Conservation (phyloP, 2,797 vertebrate genomes). For the Alca torda region DNA sequence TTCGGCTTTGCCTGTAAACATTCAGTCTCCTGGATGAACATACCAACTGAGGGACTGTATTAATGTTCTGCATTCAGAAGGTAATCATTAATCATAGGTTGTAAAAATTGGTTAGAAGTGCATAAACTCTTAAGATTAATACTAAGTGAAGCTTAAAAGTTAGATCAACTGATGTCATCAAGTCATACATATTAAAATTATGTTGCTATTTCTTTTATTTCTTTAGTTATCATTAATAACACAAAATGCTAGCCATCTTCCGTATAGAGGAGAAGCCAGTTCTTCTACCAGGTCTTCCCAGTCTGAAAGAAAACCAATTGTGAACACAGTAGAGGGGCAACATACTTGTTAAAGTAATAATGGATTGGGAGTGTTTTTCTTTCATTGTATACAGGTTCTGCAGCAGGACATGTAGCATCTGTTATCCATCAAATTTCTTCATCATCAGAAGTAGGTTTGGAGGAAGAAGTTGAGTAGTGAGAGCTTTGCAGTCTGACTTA, state of each 20-base stretch:
- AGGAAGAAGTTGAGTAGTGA: neutral
- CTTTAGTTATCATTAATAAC: neutral
- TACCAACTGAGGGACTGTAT: neutral
- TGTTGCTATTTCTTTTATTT: neutral
- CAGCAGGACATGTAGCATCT: neutral
- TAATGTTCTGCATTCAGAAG: neutral
- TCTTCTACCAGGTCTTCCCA: neutral
- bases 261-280: neutral
- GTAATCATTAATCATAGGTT: neutral
- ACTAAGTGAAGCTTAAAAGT: neutral
- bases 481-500: neutral
- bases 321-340: neutral
- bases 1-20: slow-evolving; percentile 56
- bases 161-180: neutral
- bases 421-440: neutral
- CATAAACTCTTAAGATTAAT: neutral
- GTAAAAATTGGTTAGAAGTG: neutral
- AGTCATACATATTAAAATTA: neutral
- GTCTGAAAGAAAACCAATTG: neutral
- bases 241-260: neutral
- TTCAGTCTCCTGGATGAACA: neutral
- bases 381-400: neutral
- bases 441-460: neutral
- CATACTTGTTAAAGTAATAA: neutral
- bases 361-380: neutral